Base-by-base conservation (phyloP, 2,797 vertebrate genomes). In the Sebastes reedi region DNA sequence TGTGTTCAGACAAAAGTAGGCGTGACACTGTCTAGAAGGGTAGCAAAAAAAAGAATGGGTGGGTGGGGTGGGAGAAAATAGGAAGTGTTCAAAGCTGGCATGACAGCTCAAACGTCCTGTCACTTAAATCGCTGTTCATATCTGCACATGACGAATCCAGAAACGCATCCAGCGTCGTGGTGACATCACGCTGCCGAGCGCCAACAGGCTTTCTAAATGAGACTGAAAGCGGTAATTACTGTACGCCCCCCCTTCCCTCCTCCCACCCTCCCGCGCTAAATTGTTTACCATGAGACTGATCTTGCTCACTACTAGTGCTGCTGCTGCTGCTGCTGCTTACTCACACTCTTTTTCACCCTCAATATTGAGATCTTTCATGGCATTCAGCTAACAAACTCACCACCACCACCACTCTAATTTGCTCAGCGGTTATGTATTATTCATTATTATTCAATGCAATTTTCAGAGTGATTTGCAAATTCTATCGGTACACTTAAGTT, bases 241-340 rank as follows among this genome's bases (percentile, higher is more conserved):
- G 70, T 3, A 70, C 71, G 5, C 62, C 55, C 74, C 54, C 76
- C 50, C 87, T 8, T 39, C 58, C 22, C 67, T 67, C 42, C 36
- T 39, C 13, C 13, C 36, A 13, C 36, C 25, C 73, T 64, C 74
- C 59, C 87, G 9, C 42, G 18, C 93, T 94, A 95, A 95, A 95
- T 92, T 94, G 93, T 95, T 95, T 94, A 94, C 91, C 88, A 91
- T 89, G 88, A 94, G 91, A 87, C 89, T 87, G 89, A 93, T 94
- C 91, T 83, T 72, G 91, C 90, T 83, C 54, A 89, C 92, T 89
- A 67, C 39, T 42, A 42, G 39, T 16, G 60, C 29, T 62, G 60
- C 61, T 22, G 62, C 34, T 36, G 34, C 32, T 34, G 32, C 62
- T 79, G 77, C 84, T 87, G 91, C 92, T 93, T 90, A 91, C 88